A percentile compares a stretch with the other conserved stretches of the same genome.
These are phyloP conservation scores for Iselma pallidipennis DNA, from an alignment of 2,888 invertebrate genomes.

Conservation along the genomic window DNA sequence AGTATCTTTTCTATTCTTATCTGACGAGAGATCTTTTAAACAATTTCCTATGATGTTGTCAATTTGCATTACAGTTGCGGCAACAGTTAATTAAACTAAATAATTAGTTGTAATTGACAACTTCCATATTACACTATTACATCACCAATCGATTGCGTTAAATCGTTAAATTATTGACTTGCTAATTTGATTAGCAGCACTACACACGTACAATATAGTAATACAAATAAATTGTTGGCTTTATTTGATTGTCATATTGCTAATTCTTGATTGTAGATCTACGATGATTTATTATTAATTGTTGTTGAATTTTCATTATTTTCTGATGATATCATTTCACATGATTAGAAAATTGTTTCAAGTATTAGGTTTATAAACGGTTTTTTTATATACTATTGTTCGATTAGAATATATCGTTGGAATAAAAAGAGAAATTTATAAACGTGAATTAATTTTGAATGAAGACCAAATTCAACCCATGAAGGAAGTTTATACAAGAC, in stretches of 20 bases:
- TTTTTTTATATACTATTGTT: too few species aligned
- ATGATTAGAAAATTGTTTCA: slow-evolving; percentile 7
- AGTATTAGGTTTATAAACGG: background rate
- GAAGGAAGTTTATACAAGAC: background rate
- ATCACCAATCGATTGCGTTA: background rate
- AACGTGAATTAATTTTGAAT: background rate
- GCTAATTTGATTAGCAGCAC: slow-evolving; percentile 4
- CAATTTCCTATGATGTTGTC: too few species aligned
- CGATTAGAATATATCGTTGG: background rate
- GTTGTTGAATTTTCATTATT: slow-evolving; percentile 10
- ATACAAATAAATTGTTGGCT: background rate
- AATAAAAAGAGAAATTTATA: background rate
- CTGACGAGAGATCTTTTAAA: too few species aligned
- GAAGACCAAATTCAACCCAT: background rate
- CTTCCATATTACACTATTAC: background rate
- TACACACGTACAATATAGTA: too few species aligned
- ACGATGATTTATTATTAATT: background rate
- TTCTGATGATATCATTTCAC: slow-evolving; percentile 11
- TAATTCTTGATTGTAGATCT: background rate
- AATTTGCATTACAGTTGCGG: too few species aligned
- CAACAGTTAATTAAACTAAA: background rate
- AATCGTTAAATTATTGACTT: slow-evolving; percentile 3
- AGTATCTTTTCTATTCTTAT: too few species aligned
- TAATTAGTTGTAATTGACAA: background rate
- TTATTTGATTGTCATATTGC: background rate